Evolutionary conservation across 2,113 vertebrate genomes (phyloP).

Genomic region (Pseudonaja textilis): DNA sequence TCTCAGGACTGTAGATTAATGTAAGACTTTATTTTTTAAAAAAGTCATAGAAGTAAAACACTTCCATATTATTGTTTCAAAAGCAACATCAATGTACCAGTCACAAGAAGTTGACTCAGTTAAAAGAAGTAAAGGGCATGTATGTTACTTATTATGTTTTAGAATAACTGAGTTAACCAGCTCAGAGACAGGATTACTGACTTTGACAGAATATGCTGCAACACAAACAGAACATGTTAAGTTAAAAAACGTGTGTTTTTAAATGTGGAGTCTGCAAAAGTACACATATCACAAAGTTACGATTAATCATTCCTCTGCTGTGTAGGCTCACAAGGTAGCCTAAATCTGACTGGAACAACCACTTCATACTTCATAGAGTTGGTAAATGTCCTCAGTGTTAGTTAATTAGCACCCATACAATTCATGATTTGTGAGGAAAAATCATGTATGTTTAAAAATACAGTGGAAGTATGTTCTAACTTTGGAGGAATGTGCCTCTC

Average conservation of each 20-base stretch:
- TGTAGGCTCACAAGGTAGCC: neutral
- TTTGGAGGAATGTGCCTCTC: neutral
- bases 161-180: constrained; percentile 47
- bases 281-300: neutral
- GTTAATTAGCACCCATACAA: neutral
- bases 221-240: neutral
- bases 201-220: constrained; percentile 24
- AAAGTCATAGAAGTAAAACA: neutral
- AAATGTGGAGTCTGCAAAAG: neutral
- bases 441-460: neutral
- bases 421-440: neutral
- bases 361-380: neutral
- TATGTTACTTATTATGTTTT: neutral
- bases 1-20: neutral
- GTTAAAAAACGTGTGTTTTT: neutral
- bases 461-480: neutral
- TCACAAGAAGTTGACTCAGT: neutral
- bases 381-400: neutral
- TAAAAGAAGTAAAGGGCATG: neutral
- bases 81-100: neutral
- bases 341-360: neutral
- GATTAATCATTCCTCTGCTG: neutral
- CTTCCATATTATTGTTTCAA: neutral
- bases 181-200: constrained; percentile 31
- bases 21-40: neutral